Evolutionary conservation across 1,140 invertebrate species (phyloP), one percentile per base, ranked within the genome.

Genomic region (Phthorimaea operculella): DNA sequence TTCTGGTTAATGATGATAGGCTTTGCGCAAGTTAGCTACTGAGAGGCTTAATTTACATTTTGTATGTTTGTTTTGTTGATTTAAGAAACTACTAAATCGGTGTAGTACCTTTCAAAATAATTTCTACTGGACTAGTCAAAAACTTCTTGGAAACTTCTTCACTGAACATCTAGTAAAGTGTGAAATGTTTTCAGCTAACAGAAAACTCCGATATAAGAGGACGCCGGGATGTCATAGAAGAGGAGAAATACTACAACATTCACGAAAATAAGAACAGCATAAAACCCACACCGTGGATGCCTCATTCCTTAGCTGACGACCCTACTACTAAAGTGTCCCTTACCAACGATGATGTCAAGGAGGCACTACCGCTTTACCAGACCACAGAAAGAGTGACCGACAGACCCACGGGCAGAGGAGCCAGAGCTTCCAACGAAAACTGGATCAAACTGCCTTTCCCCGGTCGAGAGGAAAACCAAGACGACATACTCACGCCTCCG

Each of bases 371-470:
- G 6, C 42, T 74, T n/a, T 76, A 71, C 33, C 82, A 83, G 52
- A 86, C 80, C 14, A 85, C 83, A 12, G 84, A 87, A 66, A 72
- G 57, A 58, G 67, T 77, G 4, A 83, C 79, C 0, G 85, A 87
- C 36, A 86, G 77, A 58, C 83, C 79, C 11, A 86, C 76, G 9
- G 82, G 85, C 0, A 60, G 85, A 54, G 85, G 81, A 21, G 82
- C 81, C 0, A 78, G 84, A 64, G 83, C 82, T 3, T 85, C 82
- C 14, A 83, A 86, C 18, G 85, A 86, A 54, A 86, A 86, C 60
- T 87, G 85, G 85, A 75, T 87, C 16, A 87, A 87, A 70, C 59
- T 87, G 0, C 85, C 85, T 10, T 79, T 70, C 47, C 77, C 83
- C 12, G 67, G 64, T 47, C 74, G 58, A 10, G 76, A 77, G 33